Evolutionary conservation across 2,113 vertebrate species (phyloP), one percentile per base, ranked within the genome.

Genomic region (Zeus faber): DNA sequence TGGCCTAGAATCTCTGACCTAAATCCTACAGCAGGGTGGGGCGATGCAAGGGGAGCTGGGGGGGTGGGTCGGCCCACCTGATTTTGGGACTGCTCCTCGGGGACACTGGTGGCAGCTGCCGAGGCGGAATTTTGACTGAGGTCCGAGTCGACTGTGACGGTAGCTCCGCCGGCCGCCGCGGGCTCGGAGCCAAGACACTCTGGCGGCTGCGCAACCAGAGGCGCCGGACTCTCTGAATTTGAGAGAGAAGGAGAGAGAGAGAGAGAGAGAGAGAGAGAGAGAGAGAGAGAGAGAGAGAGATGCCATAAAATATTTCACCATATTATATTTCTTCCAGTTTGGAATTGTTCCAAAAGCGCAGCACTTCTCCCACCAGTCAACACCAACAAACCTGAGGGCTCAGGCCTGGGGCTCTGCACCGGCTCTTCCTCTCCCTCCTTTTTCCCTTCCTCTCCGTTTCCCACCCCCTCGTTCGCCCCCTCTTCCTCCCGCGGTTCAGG

Each of bases 1-100:
- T 56, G 58, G 54, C 40, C 55, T 53, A 50, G 67, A 72, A 70
- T 76, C 40, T 66, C 29, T 72, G 76, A 81, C 80, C 76, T 50
- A 73, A 25, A 68, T 80, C 58, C 22, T 13, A 13, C 39, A 23
- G 4, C 4, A 14, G 44, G 13, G 43, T 4, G 43, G 4, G 1
- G 17, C 50, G 6, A 18, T 3, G 22, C 21, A 1, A 5, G 11
- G 2, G n/a, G 26, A 1, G 20, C 9, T 7, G 1, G 3, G 29
- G 23, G 26, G 24, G 16, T 20, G 10, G 20, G 2, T 1, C 50
- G 53, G 27, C 76, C 71, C 65, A 90, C 85, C 85, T 87, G 81
- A 78, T 58, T 65, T 48, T 73, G 58, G 26, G 54, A 54, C 54
- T 70, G 63, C 49, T 27, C 45, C 66, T 56, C 64, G 1, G 35